phyloP scores from a whole-genome alignment of 2,797 vertebrate genomes.

The Botia almorhae region DNA sequence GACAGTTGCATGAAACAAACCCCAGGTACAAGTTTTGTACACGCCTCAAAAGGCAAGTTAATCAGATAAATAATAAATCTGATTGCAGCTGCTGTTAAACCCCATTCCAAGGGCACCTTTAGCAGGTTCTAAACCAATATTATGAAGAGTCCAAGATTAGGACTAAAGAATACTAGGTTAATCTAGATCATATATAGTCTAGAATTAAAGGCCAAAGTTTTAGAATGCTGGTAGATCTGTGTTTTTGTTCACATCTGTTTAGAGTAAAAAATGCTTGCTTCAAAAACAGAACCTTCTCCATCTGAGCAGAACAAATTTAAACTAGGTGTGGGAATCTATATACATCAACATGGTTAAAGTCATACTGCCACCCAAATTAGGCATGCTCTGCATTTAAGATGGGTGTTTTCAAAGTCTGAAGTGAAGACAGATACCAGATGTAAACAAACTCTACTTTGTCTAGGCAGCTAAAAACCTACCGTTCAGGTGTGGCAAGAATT shows the following conservation, averaged over 20 bases:
- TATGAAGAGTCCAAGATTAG: background rate
- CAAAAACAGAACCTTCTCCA: background rate
- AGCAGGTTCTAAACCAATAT: background rate
- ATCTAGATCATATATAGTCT: background rate
- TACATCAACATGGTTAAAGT: background rate
- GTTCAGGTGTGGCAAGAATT: constrained; percentile 40
- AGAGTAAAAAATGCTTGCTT: background rate
- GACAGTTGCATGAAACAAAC: constrained; percentile 64
- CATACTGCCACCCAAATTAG: background rate
- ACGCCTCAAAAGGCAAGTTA: constrained; percentile 30
- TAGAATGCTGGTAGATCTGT: background rate
- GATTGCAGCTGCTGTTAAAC: constrained; percentile 1
- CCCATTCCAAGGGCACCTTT: background rate
- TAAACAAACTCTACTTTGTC: constrained; percentile 4
- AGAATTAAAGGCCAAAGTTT: background rate
- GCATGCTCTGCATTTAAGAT: background rate
- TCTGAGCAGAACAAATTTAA: background rate
- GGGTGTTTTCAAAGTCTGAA: constrained; percentile 12
- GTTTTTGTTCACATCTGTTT: background rate
- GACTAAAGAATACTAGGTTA: background rate
- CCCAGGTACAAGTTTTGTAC: constrained; percentile 44
- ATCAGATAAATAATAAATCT: background rate
- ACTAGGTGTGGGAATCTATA: constrained; percentile 6
- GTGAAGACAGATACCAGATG: background rate
- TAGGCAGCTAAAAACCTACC: constrained; percentile 21